These are phyloP conservation scores for Drosophila phalerata DNA, from an alignment of 2,888 invertebrate genomes.

Conservation along the genomic window DNA sequence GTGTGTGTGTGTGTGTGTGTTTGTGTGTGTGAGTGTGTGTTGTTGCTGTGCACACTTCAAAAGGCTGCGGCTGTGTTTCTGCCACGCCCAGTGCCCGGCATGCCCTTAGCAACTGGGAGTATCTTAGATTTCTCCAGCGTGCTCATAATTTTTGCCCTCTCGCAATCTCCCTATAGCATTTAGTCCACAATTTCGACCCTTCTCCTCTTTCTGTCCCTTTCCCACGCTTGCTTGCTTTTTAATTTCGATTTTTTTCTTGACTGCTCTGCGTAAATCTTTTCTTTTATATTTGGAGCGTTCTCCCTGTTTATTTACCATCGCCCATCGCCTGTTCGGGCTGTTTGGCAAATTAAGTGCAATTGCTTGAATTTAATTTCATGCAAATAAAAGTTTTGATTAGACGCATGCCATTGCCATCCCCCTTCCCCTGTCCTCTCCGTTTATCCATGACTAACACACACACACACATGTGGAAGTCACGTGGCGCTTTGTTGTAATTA, in stretches of 20 bases:
- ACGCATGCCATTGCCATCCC: constrained; percentile 52
- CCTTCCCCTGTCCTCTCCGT: not conserved
- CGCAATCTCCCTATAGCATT: constrained; percentile 1
- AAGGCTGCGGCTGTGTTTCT: constrained; percentile 59
- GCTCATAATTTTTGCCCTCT: constrained; percentile 67
- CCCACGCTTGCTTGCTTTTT: constrained; percentile 75
- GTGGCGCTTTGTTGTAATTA: constrained; percentile 70
- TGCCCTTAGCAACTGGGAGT: constrained; percentile 31
- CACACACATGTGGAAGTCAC: constrained; percentile 66
- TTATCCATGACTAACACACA: constrained; percentile 1
- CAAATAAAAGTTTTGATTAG: constrained; percentile 84
- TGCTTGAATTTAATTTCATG: constrained; percentile 84
- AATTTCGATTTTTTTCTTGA: constrained; percentile 61
- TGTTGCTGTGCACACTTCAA: constrained; percentile 70
- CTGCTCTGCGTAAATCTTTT: constrained; percentile 56
- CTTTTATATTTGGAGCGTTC: constrained; percentile 49
- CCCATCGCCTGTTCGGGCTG: constrained; percentile 62
- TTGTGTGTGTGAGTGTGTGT: constrained; percentile 14
- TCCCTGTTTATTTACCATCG: constrained; percentile 77
- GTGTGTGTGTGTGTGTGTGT: constrained; percentile 20
- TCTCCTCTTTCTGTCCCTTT: constrained; percentile 8
- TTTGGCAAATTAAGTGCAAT: constrained; percentile 84
- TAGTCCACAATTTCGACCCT: not conserved
- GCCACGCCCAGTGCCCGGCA: constrained; percentile 64
- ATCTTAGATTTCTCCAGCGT: constrained; percentile 68